phyloP scores from a whole-genome alignment of 2,113 vertebrate genomes.

The Natator depressus region DNA sequence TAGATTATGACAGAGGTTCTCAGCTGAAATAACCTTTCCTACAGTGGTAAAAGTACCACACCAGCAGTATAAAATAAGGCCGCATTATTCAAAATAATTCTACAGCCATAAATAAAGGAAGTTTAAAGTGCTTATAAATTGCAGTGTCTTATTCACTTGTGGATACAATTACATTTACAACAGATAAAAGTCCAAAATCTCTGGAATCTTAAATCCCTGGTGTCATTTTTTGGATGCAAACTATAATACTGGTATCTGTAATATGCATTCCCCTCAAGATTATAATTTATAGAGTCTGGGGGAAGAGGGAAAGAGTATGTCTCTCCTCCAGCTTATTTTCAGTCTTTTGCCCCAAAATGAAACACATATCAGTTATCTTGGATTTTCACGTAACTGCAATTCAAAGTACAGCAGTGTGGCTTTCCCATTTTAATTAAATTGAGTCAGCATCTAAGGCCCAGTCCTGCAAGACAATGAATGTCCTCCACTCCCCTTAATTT shows the following conservation, averaged over 20 bases:
- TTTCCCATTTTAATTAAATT: background rate
- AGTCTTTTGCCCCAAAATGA: background rate
- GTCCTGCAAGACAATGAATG: background rate
- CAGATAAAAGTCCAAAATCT: constrained; percentile 59
- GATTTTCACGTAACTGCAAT: background rate
- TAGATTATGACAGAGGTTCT: constrained; percentile 60
- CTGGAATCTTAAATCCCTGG: constrained; percentile 53
- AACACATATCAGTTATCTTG: background rate
- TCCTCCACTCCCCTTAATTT: background rate
- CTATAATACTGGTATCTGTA: background rate
- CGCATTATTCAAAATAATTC: constrained; percentile 69
- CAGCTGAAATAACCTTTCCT: constrained; percentile 59
- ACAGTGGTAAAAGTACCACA: constrained; percentile 55
- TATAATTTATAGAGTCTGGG: background rate
- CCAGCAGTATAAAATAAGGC: constrained; percentile 67
- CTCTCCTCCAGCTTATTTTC: background rate
- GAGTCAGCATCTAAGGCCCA: background rate
- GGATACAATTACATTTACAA: constrained; percentile 68
- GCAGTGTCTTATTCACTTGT: constrained; percentile 67
- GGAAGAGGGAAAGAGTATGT: background rate
- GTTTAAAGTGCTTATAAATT: constrained; percentile 69
- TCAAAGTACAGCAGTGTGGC: background rate
- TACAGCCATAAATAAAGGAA: constrained; percentile 54
- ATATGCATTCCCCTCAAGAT: constrained; percentile 33
- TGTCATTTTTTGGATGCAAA: constrained; percentile 56